Conservation (phyloP, 1,140 invertebrate species). For the Solenopsis fugax region DNA sequence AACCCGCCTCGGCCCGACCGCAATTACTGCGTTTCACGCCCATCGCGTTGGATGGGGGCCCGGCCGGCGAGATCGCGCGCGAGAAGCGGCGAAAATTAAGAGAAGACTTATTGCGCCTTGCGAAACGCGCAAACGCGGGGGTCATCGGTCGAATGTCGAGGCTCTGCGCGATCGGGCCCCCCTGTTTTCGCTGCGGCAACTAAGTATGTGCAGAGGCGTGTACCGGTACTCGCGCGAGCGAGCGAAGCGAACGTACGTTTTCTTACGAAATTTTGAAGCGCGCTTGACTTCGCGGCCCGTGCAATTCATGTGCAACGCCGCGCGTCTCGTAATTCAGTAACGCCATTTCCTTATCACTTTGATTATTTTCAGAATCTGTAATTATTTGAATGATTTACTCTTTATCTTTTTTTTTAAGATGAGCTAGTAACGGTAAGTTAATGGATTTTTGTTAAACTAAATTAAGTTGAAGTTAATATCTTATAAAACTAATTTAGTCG, state of each 20-base stretch:
- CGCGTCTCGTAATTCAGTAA: constrained; percentile 52
- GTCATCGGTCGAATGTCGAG: constrained; percentile 53
- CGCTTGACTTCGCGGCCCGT: background rate
- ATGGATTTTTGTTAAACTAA: too few relatives aligned
- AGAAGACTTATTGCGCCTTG: constrained; percentile 67
- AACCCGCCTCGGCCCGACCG: constrained; percentile 21
- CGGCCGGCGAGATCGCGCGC: background rate
- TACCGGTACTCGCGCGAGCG: constrained; percentile 14
- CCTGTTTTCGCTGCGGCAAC: background rate
- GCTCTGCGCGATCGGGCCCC: background rate
- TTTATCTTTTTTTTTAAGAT: too few relatives aligned
- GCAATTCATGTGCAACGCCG: background rate
- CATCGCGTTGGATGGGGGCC: constrained; percentile 38
- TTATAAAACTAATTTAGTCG: too few relatives aligned
- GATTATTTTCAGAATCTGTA: too few relatives aligned
- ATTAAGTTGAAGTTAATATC: too few relatives aligned
- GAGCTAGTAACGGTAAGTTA: too few relatives aligned
- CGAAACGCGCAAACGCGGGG: constrained; percentile 46
- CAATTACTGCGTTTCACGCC: constrained; percentile 68
- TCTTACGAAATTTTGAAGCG: constrained; percentile 50
- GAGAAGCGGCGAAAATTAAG: constrained; percentile 65
- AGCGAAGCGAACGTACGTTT: background rate
- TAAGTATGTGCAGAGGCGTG: constrained; percentile 16
- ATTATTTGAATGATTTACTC: too few relatives aligned
- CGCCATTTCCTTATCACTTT: background rate